Conservation (phyloP, 2,113 vertebrate species). For the Urocitellus parryii region DNA sequence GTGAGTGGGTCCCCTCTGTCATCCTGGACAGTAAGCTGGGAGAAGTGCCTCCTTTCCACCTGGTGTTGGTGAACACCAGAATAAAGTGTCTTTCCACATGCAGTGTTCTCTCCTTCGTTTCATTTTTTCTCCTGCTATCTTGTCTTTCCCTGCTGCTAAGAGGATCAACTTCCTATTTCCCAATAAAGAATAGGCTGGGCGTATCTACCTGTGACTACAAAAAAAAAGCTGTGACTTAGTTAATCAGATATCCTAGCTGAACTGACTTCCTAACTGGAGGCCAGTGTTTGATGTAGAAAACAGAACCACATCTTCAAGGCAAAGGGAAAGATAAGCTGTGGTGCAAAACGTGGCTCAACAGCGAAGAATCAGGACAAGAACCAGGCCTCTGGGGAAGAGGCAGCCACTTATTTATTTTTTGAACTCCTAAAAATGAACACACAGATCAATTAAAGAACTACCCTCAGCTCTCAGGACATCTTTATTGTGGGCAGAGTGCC, state of each 20-base stretch:
- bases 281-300: too few species aligned
- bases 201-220: neutral
- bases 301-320: rapidly evolving
- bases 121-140: neutral
- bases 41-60: neutral
- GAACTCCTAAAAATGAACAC: neutral
- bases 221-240: neutral
- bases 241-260: neutral
- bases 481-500: constrained; percentile 53
- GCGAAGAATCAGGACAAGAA: rapidly evolving
- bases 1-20: neutral
- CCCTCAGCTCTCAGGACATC: constrained; percentile 48
- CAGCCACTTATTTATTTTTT: rapidly evolving
- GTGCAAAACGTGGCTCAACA: neutral
- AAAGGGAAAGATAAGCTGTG: too few species aligned
- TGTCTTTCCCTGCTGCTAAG: too few species aligned
- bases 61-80: rapidly evolving
- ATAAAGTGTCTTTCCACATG: neutral
- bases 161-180: neutral
- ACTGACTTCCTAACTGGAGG: neutral
- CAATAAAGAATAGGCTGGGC: neutral
- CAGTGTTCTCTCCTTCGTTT: rapidly evolving
- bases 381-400: rapidly evolving
- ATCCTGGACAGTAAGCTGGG: neutral
- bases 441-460: neutral